These are phyloP conservation scores for Podarcis raffonei DNA, from an alignment of 2,113 vertebrate species.

Conservation along the genomic window DNA sequence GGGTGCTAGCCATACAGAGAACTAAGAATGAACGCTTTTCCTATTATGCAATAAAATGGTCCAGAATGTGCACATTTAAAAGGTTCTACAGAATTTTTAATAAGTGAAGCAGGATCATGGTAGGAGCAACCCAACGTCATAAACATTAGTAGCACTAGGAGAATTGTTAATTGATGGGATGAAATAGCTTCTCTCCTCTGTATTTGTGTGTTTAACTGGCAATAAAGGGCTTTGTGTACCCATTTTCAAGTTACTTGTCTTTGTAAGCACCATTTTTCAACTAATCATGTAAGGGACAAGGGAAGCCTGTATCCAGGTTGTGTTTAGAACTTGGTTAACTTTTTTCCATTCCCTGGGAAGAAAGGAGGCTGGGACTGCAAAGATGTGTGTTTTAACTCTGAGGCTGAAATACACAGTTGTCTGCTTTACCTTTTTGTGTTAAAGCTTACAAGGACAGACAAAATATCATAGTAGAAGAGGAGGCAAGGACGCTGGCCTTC, in stretches of 20 bases:
- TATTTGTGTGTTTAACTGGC: background rate
- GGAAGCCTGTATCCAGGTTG: accelerated
- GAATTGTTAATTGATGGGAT: background rate
- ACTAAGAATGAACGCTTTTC: too few relatives aligned
- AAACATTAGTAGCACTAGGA: background rate
- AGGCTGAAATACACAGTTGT: background rate
- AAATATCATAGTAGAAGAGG: background rate
- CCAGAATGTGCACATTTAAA: background rate
- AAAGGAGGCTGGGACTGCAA: background rate
- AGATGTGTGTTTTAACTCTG: background rate
- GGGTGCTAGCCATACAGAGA: too few relatives aligned
- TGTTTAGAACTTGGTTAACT: constrained; percentile 14
- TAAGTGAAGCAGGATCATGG: background rate
- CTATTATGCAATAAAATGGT: background rate
- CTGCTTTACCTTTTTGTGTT: background rate
- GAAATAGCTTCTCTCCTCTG: background rate
- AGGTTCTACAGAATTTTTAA: background rate
- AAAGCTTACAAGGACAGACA: background rate
- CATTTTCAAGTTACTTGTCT: background rate
- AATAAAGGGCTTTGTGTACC: background rate
- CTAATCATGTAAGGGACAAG: background rate
- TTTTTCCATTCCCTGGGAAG: background rate
- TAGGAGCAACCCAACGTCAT: background rate
- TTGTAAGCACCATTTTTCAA: background rate
- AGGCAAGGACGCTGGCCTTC: background rate